Evolutionary conservation across 2,797 vertebrate genomes (phyloP), one percentile per base, ranked within the genome.

Genomic region (Streptopelia turtur): DNA sequence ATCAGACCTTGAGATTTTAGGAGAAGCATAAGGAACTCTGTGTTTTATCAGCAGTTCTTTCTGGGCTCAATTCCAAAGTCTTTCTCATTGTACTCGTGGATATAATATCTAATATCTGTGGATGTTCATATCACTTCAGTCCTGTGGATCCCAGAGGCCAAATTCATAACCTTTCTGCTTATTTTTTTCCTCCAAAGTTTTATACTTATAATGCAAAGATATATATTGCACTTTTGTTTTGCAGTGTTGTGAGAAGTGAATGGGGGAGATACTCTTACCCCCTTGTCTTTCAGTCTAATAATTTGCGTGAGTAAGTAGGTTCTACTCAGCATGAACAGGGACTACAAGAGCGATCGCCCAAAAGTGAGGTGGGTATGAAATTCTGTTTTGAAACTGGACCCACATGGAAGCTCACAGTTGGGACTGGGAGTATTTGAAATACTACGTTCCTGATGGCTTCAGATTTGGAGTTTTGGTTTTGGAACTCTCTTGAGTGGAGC

Each of bases 31-130:
- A 91, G 57, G 57, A 90, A 78, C 50, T 49, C 66, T n/a, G 18
- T 72, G 61, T 94, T 56, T 17, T 88, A 84, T 84, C 66, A 89
- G 68, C 80, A 87, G 53, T 66, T 94, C 53, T 94, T 87, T 91
- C 85, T 96, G 94, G 88, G 91, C 89, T 93, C 49, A 82, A 2
- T 90, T 92, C 93, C 90, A 90, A 95, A 80, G 25, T 79, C 66
- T 84, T 90, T 87, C 60, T 91, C 43, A 16, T 64, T 84, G 30
- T 95, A 82, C 74, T 64, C 0, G 2, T 87, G 75, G 74, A 55
- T 90, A 39, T 76, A 93, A 63, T 86, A 88, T 66, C 76, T 93
- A 81, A 49, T 75, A 66, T 87, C 60, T 89, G 30, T 93, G 81
- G 78, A 64, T 5, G 5, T 80, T 86, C 88, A 81, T 93, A 95